Evolutionary conservation across 2,888 invertebrate genomes (phyloP), one percentile per base, ranked within the genome.

Genomic region (Abrostola triplasia): DNA sequence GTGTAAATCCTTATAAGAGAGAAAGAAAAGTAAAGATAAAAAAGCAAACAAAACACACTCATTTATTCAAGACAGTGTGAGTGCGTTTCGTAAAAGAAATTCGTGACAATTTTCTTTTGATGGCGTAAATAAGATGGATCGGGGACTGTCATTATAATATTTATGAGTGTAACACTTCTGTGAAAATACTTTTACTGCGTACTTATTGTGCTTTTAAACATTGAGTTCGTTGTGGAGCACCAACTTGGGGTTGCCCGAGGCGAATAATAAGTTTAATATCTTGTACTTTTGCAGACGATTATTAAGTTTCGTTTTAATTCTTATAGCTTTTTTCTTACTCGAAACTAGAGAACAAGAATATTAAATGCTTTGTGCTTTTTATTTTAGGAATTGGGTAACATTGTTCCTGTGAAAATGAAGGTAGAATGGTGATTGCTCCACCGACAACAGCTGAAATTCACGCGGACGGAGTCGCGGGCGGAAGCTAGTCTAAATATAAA

Each of bases 1-100:
- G n/a, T n/a, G 52, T 47, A 63, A 66, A 57, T 41, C 60, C 37
- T 36, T n/a, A 24, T 13, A 70, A 58, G 51, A 37, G 53, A 35
- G 11, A 6, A 54, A 37, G 53, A 35, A 24, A 6, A 49, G 13
- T 36, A 35, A 56, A 36, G 47, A 57, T 36, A 56, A 49, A 36
- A 10, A 10, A 37, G 42, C 51, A 44, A 49, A 60, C 48, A 36
- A 10, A 57, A 44, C 24, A 47, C 47, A 64, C 40, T 71, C 47
- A 75, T 75, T 74, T 74, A 75, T 75, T 74, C 70, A 70, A 58
- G 52, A 56, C 49, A 62, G 48, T 41, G 50, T 50, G 63, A 47
- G 36, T 44, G 42, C 47, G 56, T 52, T 66, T 59, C 61, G 35
- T 42, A 48, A 60, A 58, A 35, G 40, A 58, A 59, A 67, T 69